Conservation (phyloP, 2,797 vertebrate species). For the Odontamblyopus rebecca region DNA sequence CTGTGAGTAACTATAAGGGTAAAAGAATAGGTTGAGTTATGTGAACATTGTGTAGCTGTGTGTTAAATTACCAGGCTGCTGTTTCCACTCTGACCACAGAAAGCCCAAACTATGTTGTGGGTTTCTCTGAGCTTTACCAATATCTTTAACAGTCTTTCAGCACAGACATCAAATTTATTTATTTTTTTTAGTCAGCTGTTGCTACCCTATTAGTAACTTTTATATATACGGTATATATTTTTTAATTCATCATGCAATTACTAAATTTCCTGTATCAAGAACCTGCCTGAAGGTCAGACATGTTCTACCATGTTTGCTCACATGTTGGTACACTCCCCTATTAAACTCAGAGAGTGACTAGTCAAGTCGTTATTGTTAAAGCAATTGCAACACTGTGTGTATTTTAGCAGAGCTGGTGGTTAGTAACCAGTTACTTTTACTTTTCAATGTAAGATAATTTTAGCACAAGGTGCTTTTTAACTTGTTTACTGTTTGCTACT, state of each 20-base stretch:
- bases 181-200: not conserved
- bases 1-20: conserved; percentile 13
- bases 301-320: conserved; percentile 2
- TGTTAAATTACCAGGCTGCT: conserved; percentile 62
- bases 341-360: not conserved
- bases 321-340: not conserved
- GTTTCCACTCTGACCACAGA: conserved; percentile 46
- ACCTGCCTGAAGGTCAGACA: not conserved
- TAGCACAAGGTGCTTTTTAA: too few species aligned
- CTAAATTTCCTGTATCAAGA: not conserved
- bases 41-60: conserved; percentile 36
- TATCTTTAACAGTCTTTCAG: conserved; percentile 56
- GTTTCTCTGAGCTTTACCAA: conserved; percentile 54
- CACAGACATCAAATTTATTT: conserved; percentile 9
- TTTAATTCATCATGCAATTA: not conserved
- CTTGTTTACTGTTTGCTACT: too few species aligned
- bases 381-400: not conserved
- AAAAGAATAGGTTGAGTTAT: conserved; percentile 29
- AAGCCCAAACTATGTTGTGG: conserved; percentile 59
- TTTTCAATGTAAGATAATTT: too few species aligned
- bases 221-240: not conserved
- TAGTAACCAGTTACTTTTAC: not conserved
- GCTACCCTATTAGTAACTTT: not conserved
- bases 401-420: not conserved
- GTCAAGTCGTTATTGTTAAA: not conserved